Evolutionary conservation across 1,140 invertebrate genomes (phyloP), one percentile per base, ranked within the genome.

Genomic region (Drosophila subpulchrella): DNA sequence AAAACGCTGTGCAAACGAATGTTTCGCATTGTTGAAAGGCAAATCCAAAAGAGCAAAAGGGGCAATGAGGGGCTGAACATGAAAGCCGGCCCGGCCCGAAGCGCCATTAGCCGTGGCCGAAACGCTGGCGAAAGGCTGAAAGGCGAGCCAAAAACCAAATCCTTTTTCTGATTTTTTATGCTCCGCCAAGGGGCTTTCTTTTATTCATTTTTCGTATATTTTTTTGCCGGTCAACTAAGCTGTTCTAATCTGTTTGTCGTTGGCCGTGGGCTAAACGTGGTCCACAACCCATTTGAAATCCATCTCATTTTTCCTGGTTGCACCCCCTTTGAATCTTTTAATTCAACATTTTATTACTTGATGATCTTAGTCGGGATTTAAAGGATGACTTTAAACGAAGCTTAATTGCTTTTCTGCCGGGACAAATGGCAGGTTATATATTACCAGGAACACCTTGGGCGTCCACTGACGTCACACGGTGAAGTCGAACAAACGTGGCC

Each of bases 241-340:
- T 78, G 71, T 70, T 78, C 79, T 88, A 86, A 86, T 88, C 82
- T 86, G 79, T 83, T 86, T 86, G 82, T 73, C 60, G 66, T 72
- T 82, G 75, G 50, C 68, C 79, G 55, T 65, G 32, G 54, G 41
- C 54, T 59, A 50, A 65, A 48, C 56, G 39, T 68, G 44, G 27
- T 13, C 34, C 20, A 39, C 70, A 50, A 54, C 46, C 17, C 58
- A 44, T 72, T 56, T 65, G 17, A 39, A 30, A 27, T n/a, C 12
- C 34, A 32, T 6, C 12, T 11, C n/a, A 11, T 10, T 17, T 17
- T n/a, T 46, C 8, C 32, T 8, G n/a, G 39, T 10, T n/a, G 6
- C 51, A 24, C 12, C 12, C 15, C 10, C 12, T 48, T 56, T 6
- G 8, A 55, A 47, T 61, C 51, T 56, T n/a, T 46, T 61, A 60